Evolutionary conservation across 2,113 vertebrate genomes (phyloP).

Genomic region (Aldabrachelys gigantea): DNA sequence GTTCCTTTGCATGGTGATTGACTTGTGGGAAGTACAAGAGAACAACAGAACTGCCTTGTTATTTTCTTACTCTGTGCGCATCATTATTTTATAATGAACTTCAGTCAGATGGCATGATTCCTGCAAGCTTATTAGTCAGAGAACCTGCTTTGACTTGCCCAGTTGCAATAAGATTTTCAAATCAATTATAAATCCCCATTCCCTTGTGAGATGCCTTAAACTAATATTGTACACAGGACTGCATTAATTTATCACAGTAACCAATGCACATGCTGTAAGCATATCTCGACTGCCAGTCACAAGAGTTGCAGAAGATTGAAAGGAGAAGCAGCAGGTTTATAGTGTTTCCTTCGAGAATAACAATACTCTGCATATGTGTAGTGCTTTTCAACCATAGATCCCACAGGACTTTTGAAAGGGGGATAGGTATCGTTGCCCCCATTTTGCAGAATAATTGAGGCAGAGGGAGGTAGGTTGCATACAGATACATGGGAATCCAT

Average conservation of each 20-base stretch:
- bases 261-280: background rate
- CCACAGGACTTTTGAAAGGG: background rate
- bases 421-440: background rate
- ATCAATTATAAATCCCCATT: conserved; percentile 51
- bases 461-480: background rate
- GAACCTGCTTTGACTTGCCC: conserved; percentile 49
- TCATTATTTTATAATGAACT: conserved; percentile 50
- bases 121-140: conserved; percentile 64
- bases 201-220: conserved; percentile 9
- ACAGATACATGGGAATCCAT: background rate
- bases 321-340: background rate
- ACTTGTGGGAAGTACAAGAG: fast-evolving
- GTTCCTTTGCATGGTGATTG: background rate
- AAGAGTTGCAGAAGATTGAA: conserved; percentile 14
- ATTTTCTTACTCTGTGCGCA: conserved; percentile 38
- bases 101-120: conserved; percentile 52
- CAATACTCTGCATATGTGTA: background rate
- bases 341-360: background rate
- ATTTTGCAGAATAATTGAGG: background rate
- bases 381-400: background rate
- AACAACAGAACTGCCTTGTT: background rate
- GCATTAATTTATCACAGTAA: conserved; percentile 54
- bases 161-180: conserved; percentile 64
- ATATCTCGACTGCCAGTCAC: conserved; percentile 31
- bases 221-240: conserved; percentile 45